These are phyloP conservation scores for Idaea straminata DNA, from an alignment of 2,888 invertebrate genomes.

Conservation along the genomic window DNA sequence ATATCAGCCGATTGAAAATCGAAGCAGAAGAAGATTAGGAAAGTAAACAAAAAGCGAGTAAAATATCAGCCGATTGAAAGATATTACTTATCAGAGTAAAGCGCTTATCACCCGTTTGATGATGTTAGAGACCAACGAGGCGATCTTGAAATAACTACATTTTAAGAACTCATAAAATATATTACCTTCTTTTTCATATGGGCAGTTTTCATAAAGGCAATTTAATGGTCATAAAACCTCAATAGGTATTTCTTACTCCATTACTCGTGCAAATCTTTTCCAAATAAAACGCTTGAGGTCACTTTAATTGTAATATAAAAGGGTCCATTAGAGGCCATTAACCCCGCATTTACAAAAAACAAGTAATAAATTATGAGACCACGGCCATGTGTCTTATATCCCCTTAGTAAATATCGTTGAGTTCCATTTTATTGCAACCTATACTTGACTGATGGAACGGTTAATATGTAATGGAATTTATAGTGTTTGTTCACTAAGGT, in stretches of 20 bases:
- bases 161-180: too few species aligned
- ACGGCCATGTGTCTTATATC: slow-evolving; percentile 64
- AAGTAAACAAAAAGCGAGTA: too few species aligned
- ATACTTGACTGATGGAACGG: slow-evolving; percentile 18
- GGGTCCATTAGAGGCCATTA: slow-evolving; percentile 70
- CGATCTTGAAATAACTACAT: too few species aligned
- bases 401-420: slow-evolving; percentile 48
- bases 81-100: too few species aligned
- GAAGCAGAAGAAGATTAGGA: too few species aligned
- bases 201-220: background rate
- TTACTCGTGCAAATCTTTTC: slow-evolving; percentile 21
- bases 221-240: background rate
- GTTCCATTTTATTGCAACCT: slow-evolving; percentile 24
- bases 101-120: too few species aligned
- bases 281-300: slow-evolving; percentile 50
- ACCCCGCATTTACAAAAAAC: slow-evolving; percentile 70
- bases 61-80: too few species aligned
- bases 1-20: too few species aligned
- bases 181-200: too few species aligned
- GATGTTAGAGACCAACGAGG: too few species aligned
- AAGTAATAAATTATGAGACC: slow-evolving; percentile 68
- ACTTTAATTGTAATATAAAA: slow-evolving; percentile 64
- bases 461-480: background rate
- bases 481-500: too few species aligned
- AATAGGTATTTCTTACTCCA: background rate